phyloP scores from a whole-genome alignment of 2,113 vertebrate species.

The Cyanoderma ruficeps region DNA sequence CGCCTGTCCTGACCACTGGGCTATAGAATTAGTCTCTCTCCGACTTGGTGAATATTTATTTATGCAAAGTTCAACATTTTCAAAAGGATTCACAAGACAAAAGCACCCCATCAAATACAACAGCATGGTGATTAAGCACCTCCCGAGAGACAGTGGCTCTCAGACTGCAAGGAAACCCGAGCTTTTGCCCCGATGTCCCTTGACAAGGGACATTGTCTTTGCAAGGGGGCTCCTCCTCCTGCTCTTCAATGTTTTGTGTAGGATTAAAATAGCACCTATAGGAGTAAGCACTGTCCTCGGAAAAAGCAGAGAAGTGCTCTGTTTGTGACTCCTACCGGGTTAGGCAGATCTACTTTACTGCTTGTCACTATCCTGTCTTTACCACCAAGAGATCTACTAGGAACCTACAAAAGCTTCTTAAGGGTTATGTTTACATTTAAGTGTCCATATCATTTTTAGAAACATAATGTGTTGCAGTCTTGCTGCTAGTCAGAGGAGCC shows the following conservation, averaged over 20 bases:
- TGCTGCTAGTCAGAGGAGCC: background rate
- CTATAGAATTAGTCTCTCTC: background rate
- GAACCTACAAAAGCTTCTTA: background rate
- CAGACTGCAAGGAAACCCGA: background rate
- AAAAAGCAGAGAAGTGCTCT: background rate
- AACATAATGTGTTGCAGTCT: background rate
- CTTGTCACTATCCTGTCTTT: background rate
- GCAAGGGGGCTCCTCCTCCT: constrained; percentile 9
- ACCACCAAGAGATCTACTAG: background rate
- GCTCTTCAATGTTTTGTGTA: background rate
- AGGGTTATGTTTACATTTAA: background rate
- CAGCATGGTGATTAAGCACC: background rate
- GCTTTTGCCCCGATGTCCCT: background rate
- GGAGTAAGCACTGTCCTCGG: background rate
- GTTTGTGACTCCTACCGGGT: background rate
- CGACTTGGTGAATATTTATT: constrained; percentile 47
- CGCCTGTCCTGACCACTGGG: background rate
- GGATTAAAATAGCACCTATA: background rate
- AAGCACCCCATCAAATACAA: constrained; percentile 31
- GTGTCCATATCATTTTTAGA: background rate
- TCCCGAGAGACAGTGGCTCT: constrained; percentile 1
- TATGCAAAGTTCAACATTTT: constrained; percentile 56
- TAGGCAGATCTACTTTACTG: background rate
- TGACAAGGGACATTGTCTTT: constrained; percentile 17
- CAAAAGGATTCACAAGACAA: constrained; percentile 17